Conservation (phyloP, 2,888 invertebrate species). For the Drosophila dives region DNA sequence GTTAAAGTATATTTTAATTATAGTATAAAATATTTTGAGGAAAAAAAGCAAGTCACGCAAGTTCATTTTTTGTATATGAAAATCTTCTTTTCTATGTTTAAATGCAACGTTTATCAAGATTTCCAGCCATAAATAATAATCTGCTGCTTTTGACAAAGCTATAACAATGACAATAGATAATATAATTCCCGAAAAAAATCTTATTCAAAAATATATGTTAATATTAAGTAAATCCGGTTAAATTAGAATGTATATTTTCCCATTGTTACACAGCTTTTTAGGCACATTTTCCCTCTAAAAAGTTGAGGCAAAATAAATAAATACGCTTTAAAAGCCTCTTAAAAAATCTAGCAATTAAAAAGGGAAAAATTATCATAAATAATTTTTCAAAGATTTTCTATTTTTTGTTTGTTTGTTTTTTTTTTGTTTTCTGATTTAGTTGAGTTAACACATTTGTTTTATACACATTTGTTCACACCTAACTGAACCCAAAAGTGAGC, state of each 20-base stretch:
- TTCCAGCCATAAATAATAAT: neutral
- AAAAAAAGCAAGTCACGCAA: neutral
- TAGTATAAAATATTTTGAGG: neutral
- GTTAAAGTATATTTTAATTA: neutral
- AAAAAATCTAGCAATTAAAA: neutral
- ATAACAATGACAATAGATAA: neutral
- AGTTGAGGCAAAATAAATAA: neutral
- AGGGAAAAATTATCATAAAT: slow-evolving; percentile 11
- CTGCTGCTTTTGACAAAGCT: neutral
- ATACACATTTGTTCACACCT: slow-evolving; percentile 17
- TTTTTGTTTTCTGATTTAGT: neutral
- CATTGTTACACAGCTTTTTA: slow-evolving; percentile 4
- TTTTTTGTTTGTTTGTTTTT: neutral
- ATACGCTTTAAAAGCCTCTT: neutral
- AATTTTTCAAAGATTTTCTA: neutral
- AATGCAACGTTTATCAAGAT: neutral
- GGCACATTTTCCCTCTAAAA: neutral
- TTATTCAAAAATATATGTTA: neutral
- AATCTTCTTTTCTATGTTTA: neutral
- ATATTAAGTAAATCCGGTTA: slow-evolving; percentile 6
- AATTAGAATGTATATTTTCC: slow-evolving; percentile 1
- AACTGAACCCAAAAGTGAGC: neutral
- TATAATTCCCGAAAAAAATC: neutral
- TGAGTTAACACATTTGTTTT: neutral
- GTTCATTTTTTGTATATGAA: neutral